Evolutionary conservation across 2,888 invertebrate genomes (phyloP).

Genomic region (Cheilosia variabilis): DNA sequence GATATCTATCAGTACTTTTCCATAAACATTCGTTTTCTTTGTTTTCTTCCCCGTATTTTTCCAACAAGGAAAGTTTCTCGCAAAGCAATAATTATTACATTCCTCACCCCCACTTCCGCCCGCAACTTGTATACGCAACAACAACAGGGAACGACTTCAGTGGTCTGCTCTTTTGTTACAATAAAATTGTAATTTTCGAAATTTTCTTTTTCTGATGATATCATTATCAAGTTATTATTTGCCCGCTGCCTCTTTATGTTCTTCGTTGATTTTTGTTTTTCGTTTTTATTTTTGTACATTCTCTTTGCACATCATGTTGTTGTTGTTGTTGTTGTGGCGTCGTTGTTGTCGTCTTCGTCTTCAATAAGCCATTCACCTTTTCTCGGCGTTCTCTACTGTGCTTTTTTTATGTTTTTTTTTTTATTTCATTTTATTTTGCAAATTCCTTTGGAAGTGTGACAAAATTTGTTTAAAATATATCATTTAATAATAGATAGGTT

Average conservation of each 20-base stretch:
- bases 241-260: constrained; percentile 46
- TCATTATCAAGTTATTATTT: constrained; percentile 62
- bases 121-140: not conserved
- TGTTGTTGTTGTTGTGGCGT: not conserved
- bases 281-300: constrained; percentile 62
- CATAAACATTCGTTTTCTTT: no score
- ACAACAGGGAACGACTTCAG: not conserved
- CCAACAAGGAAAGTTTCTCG: no score
- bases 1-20: no score
- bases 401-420: not conserved
- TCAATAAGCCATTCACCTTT: constrained; percentile 48
- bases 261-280: constrained; percentile 62
- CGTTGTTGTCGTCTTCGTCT: constrained; percentile 17
- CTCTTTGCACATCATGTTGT: constrained; percentile 30
- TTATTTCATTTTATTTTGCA: not conserved
- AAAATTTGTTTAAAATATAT: constrained; percentile 4
- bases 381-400: constrained; percentile 10
- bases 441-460: constrained; percentile 44
- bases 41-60: no score
- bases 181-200: constrained; percentile 31
- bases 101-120: no score
- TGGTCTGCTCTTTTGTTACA: constrained; percentile 2
- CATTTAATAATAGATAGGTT: constrained; percentile 22
- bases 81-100: no score
- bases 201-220: constrained; percentile 61